A percentile compares a stretch with the other conserved stretches of the same genome.
Evolutionary conservation across 2,888 invertebrate genomes (phyloP).

Genomic region (Dendrolimus houi): DNA sequence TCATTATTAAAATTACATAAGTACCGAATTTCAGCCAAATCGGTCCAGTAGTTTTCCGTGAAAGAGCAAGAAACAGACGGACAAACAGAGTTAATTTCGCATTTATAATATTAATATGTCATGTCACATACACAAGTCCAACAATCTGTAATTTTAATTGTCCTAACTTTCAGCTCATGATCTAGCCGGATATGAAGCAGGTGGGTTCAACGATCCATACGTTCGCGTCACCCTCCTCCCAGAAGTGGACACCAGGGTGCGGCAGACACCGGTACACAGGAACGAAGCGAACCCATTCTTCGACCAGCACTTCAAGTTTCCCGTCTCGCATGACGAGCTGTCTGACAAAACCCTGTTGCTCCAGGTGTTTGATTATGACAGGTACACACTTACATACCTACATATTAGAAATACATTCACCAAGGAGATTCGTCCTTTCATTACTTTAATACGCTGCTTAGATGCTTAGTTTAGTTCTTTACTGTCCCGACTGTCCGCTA

Average conservation of each 20-base stretch:
- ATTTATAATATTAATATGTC: no score
- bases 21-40: no score
- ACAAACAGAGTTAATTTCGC: no score
- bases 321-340: slow-evolving; percentile 91
- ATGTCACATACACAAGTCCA: no score
- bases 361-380: slow-evolving; percentile 81
- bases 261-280: slow-evolving; percentile 89
- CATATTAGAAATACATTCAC: no score
- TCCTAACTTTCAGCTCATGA: slow-evolving; percentile 80
- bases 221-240: slow-evolving; percentile 87
- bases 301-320: slow-evolving; percentile 95
- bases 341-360: slow-evolving; percentile 85
- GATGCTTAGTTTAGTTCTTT: no score
- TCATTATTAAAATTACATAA: no score
- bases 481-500: no score
- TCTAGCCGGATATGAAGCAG: slow-evolving; percentile 88
- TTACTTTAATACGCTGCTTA: no score
- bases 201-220: slow-evolving; percentile 94
- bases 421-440: no score
- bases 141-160: neutral
- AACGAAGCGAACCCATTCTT: slow-evolving; percentile 92
- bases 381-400: slow-evolving; percentile 28
- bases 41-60: no score
- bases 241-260: slow-evolving; percentile 88
- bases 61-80: no score